Percentiles rank a stretch among this genome's conserved stretches.
Conservation (phyloP, 2,888 invertebrate species). For the Tupiocoris notatus region DNA sequence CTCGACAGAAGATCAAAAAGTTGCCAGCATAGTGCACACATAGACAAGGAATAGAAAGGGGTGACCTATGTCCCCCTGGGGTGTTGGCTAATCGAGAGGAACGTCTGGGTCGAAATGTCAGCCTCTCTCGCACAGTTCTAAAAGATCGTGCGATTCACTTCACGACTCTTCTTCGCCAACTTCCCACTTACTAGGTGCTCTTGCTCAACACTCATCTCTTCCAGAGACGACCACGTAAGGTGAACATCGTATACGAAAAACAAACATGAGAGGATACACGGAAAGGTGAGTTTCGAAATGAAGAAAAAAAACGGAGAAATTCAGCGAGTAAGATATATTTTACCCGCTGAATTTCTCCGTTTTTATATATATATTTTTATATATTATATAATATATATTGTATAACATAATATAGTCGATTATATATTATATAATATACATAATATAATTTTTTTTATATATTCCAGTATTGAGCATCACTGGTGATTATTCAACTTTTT, state of each 20-base stretch:
- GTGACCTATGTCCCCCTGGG: conserved; percentile 34
- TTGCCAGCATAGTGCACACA: background rate
- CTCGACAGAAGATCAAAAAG: conserved; percentile 4
- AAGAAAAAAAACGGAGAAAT: too few relatives aligned
- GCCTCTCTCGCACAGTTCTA: conserved; percentile 21
- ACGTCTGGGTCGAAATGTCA: conserved; percentile 40
- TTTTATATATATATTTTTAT: too few relatives aligned
- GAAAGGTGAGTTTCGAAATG: background rate
- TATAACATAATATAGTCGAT: too few relatives aligned
- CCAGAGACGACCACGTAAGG: background rate
- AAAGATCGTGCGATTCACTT: conserved; percentile 41
- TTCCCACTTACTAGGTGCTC: conserved; percentile 34
- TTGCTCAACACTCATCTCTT: conserved; percentile 25
- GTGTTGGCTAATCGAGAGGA: conserved; percentile 38
- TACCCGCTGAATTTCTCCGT: too few relatives aligned
- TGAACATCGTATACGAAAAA: background rate
- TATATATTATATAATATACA: too few relatives aligned
- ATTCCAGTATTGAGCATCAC: too few relatives aligned
- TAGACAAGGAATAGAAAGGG: conserved; percentile 20
- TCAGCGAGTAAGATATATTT: too few relatives aligned
- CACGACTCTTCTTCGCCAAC: conserved; percentile 40
- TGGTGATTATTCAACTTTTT: too few relatives aligned
- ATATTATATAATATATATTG: too few relatives aligned
- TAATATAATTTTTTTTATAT: too few relatives aligned
- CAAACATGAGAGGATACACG: background rate